Base-by-base conservation (phyloP, 2,113 vertebrate genomes). In the Ophthalmolycus amberensis region DNA sequence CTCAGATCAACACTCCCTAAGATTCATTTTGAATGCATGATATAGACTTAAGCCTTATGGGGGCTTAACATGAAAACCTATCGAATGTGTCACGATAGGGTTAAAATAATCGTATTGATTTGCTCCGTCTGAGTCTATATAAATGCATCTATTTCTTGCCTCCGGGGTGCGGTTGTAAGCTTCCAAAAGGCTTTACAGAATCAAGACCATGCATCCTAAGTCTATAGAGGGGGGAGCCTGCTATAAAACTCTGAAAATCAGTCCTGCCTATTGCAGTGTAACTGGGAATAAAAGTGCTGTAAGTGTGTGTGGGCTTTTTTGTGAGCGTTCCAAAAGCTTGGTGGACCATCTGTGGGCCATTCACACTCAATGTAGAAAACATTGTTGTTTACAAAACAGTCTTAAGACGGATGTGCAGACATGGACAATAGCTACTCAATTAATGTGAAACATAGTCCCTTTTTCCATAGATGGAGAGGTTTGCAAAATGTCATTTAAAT, bases 51-150 rank as follows among this genome's bases (percentile, higher is more conserved):
- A 66, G 16, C 64, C 68, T 74, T 77, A 48, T 76, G 22, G 48
- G 8, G 63, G 37, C 18, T 82, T 80, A 82, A 70, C 60, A 63
- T 87, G 25, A 76, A 87, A 83, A 82, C 16, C 5, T 67, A 82
- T 70, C 16, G 82, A 77, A 85, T 82, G 54, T 75, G 70, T 73
- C 82, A 85, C 22, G 0, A 65, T 42, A 54, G 72, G 52, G 75
- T 72, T 79, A 68, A 72, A 79, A 75, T 58, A 66, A 83, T 85
- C 5, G 34, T 68, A 82, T 87, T 83, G 79, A 85, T 83, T 83
- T 75, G 4, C 70, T 77, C 64, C 40, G 15, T 88, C 42, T 71
- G 46, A 83, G 42, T 84, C 59, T 25, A 74, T 74, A 68, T 59
- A 75, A 71, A 71, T 62, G 40, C 46, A 78, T 79, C n/a, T 60